These are phyloP conservation scores for Silvanus unidentatus DNA, from an alignment of 2,888 invertebrate species.

Conservation along the genomic window DNA sequence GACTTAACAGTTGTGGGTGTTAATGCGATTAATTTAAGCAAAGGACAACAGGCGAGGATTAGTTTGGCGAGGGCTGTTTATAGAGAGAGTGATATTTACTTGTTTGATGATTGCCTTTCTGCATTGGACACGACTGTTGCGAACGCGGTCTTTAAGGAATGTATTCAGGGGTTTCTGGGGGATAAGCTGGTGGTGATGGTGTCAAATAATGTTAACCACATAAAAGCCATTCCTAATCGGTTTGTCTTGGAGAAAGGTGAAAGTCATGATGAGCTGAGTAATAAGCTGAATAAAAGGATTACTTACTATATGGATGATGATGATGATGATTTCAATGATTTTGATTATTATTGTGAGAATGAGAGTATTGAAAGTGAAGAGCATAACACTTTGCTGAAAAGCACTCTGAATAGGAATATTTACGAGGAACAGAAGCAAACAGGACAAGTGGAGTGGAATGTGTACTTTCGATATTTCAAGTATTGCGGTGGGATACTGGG, in stretches of 20 bases:
- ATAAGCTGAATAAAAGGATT: constrained; percentile 24
- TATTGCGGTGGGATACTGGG: constrained; percentile 33
- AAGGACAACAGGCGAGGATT: constrained; percentile 49
- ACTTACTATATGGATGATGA: constrained; percentile 27
- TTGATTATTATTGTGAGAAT: constrained; percentile 14
- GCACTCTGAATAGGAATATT: constrained; percentile 15
- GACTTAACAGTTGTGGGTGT: constrained; percentile 56
- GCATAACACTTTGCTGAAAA: constrained; percentile 9
- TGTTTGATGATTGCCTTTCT: constrained; percentile 34
- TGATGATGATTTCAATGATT: constrained; percentile 12
- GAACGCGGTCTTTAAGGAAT: constrained; percentile 28
- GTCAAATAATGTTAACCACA: constrained; percentile 31
- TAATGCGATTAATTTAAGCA: constrained; percentile 57
- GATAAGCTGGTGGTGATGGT: constrained; percentile 33
- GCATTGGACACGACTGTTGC: constrained; percentile 31
- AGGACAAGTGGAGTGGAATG: constrained; percentile 30
- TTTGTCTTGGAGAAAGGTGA: constrained; percentile 27
- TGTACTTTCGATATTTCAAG: constrained; percentile 35
- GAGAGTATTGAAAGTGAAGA: constrained; percentile 18
- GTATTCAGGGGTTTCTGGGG: constrained; percentile 31
- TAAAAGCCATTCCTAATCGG: constrained; percentile 28
- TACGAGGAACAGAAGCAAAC: constrained; percentile 31
- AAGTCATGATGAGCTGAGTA: constrained; percentile 23
- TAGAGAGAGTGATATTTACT: constrained; percentile 33
- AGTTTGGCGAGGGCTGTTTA: constrained; percentile 35